Evolutionary conservation across 2,888 invertebrate genomes (phyloP), one percentile per base, ranked within the genome.

Genomic region (Dolichomitus sp.): DNA sequence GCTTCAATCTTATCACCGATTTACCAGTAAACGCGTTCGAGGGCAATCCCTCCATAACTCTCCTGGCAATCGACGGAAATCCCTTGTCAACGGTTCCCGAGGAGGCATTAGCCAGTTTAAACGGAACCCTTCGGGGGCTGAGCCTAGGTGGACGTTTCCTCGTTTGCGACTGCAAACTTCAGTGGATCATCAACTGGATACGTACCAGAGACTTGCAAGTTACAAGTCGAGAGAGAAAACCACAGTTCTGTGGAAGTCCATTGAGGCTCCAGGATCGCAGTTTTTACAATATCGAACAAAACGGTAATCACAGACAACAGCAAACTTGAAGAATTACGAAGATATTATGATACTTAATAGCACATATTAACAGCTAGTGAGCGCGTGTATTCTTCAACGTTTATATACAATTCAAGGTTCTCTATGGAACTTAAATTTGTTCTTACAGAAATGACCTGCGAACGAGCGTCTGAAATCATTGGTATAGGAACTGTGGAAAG

Each of bases 151-250:
- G 98, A 4, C 95, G 98, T 83, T 98, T 98, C 92, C 94, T 98
- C 40, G 97, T 97, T 87, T 98, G 98, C 91, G 98, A 98, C 92
- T 98, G 98, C 93, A 96, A 97, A 79, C 94, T 98, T 65, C 95
- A 96, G 9, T 98, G 98, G 98, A 97, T 98, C 80, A 96, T 97
- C 81, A 97, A 98, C 91, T 98, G 98, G 98, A 98, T 98, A 87
- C 95, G 96, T 72, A 96, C 96, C 85, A 97, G 97, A 14, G 98
- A 98, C 92, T 95, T 98, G 52, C 98, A 98, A 95, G 98, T 98
- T 23, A 98, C 98, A 12, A 98, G 98, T 85, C 95, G 98, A 57
- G 98, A 98, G 94, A 95, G 98, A 88, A 98, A 97, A 93, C 98
- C 98, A 7, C 98, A 98, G 93, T 98, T 98, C 93, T 98, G 98